phyloP scores from a whole-genome alignment of 2,113 vertebrate genomes.

The Psilopogon haemacephalus region DNA sequence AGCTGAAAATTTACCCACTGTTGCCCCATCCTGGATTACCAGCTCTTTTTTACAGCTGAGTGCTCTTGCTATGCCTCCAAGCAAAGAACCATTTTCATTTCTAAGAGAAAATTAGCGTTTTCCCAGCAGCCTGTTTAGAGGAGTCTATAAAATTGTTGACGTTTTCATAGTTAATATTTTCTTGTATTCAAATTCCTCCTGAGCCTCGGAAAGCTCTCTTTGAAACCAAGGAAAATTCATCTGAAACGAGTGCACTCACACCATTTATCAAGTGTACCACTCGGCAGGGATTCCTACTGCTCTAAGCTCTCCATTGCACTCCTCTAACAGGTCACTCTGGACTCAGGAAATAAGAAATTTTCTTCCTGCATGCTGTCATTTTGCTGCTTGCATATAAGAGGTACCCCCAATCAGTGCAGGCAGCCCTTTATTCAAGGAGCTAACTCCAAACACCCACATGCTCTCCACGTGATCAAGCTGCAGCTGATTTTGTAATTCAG shows the following conservation, averaged over 20 bases:
- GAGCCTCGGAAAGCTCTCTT: not conserved
- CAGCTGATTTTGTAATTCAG: not conserved
- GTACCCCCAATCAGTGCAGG: not conserved
- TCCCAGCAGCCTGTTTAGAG: not conserved
- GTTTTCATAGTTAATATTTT: not conserved
- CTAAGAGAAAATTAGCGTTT: conserved; percentile 2
- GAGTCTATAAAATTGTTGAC: not conserved
- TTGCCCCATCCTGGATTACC: not conserved
- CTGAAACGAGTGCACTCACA: not conserved
- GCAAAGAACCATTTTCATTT: not conserved
- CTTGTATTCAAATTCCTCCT: not conserved
- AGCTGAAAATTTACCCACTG: not conserved
- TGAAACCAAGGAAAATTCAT: not conserved
- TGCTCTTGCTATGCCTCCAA: not conserved
- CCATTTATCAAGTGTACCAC: not conserved
- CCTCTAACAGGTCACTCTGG: not conserved
- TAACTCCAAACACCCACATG: not conserved
- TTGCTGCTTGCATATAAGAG: not conserved
- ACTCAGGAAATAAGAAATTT: not conserved
- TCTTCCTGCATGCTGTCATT: not conserved
- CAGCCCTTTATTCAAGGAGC: not conserved
- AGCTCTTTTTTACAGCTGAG: not conserved
- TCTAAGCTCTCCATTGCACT: not conserved
- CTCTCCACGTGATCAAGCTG: not conserved
- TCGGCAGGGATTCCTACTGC: not conserved